Conservation (phyloP, 2,797 vertebrate genomes). For the Euphonia xanthogaster region DNA sequence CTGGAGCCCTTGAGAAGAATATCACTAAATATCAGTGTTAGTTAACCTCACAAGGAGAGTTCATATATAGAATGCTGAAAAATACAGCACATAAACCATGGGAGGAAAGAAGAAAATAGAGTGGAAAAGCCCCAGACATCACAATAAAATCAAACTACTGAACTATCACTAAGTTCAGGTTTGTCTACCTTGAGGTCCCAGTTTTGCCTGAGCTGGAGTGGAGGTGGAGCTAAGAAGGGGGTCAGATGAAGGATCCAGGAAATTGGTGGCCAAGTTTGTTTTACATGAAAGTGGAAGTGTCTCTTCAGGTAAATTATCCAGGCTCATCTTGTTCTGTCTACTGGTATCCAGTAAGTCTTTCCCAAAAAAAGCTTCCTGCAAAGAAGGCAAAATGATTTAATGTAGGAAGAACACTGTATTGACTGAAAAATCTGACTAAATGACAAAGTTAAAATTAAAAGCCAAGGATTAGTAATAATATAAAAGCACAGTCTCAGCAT, state of each 20-base stretch:
- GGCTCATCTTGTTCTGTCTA: conserved; percentile 85
- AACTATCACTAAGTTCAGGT: neutral
- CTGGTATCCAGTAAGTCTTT: conserved; percentile 96
- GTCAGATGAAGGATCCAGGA: conserved; percentile 85
- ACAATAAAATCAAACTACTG: neutral
- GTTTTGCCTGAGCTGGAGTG: conserved; percentile 78
- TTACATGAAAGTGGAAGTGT: conserved; percentile 81
- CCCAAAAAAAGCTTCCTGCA: conserved; percentile 98
- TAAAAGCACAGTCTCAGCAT: neutral
- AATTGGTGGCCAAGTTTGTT: conserved; percentile 71
- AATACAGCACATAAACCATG: neutral
- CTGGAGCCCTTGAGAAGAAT: neutral
- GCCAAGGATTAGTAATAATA: neutral
- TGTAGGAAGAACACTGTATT: neutral
- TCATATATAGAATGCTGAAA: neutral
- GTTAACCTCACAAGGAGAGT: neutral
- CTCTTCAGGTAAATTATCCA: conserved; percentile 86
- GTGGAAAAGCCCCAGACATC: neutral
- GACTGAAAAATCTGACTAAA: neutral
- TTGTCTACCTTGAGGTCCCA: conserved; percentile 83
- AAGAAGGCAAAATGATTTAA: conserved; percentile 1
- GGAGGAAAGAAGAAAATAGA: neutral
- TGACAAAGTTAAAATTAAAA: neutral
- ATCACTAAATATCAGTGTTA: neutral
- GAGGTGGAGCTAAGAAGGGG: conserved; percentile 82